Conservation (phyloP, 2,888 invertebrate genomes). For the Lasioglossum figueresi region DNA sequence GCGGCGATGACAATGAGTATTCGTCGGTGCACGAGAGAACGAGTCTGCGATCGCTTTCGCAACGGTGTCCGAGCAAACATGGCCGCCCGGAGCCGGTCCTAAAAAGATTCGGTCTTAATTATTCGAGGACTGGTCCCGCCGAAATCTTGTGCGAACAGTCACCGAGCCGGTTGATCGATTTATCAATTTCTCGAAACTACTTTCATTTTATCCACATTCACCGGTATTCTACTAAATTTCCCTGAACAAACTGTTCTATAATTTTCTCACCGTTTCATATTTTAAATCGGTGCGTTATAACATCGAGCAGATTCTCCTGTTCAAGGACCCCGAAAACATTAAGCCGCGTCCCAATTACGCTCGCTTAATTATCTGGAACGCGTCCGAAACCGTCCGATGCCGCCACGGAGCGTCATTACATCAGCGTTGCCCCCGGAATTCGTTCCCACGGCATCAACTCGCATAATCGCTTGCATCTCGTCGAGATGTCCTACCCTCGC, state of each 20-base stretch:
- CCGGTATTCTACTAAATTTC: not conserved
- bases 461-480: conserved; percentile 27
- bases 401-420: conserved; percentile 16
- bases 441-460: conserved; percentile 21
- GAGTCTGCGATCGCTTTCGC: conserved; percentile 41
- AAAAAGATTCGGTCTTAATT: conserved; percentile 4
- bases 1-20: conserved; percentile 40
- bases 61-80: conserved; percentile 12
- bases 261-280: too few species aligned
- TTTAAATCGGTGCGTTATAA: not conserved
- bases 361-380: conserved; percentile 37
- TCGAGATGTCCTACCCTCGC: conserved; percentile 7
- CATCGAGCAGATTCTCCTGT: not conserved
- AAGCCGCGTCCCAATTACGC: conserved; percentile 24
- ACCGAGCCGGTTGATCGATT: not conserved
- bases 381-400: conserved; percentile 3
- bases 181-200: not conserved
- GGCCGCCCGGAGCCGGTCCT: not conserved
- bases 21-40: conserved; percentile 17
- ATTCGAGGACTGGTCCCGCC: not conserved
- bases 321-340: not conserved
- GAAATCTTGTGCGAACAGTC: not conserved
- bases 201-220: not conserved
- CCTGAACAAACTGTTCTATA: too few species aligned
- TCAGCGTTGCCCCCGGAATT: conserved; percentile 11